Conservation (phyloP, 2,113 vertebrate species). For the Eonycteris spelaea region DNA sequence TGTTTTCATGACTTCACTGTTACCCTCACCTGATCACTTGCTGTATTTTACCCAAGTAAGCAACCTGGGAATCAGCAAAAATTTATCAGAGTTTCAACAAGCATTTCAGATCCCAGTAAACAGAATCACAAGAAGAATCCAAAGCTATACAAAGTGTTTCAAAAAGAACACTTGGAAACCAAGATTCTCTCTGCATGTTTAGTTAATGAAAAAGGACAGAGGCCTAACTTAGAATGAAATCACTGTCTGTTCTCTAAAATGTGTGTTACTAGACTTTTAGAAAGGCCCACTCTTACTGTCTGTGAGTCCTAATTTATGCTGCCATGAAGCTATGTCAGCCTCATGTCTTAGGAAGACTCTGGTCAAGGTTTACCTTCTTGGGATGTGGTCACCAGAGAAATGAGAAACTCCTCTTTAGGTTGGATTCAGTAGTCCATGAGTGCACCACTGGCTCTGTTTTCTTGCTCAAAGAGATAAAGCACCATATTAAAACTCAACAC, state of each 20-base stretch:
- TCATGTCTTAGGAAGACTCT: not conserved
- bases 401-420: conserved; percentile 26
- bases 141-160: conserved; percentile 8
- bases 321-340: not conserved
- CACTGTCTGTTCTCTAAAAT: not conserved
- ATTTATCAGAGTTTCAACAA: not conserved
- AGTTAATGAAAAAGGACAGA: not conserved
- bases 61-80: conserved; percentile 21
- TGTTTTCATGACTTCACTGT: not conserved
- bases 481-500: conserved; percentile 63
- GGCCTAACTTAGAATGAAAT: not conserved
- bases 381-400: conserved; percentile 24
- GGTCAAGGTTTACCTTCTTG: not conserved
- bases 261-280: not conserved
- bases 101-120: not conserved
- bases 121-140: not conserved
- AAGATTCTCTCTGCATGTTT: not conserved
- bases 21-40: not conserved
- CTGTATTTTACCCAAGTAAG: conserved; percentile 38
- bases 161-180: not conserved
- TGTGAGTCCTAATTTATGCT: not conserved
- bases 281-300: not conserved
- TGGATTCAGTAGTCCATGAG: not conserved
- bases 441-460: conserved; percentile 38
- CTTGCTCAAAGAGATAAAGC: conserved; percentile 60